phyloP scores from a whole-genome alignment of 2,113 vertebrate genomes.

The Oxyura jamaicensis region DNA sequence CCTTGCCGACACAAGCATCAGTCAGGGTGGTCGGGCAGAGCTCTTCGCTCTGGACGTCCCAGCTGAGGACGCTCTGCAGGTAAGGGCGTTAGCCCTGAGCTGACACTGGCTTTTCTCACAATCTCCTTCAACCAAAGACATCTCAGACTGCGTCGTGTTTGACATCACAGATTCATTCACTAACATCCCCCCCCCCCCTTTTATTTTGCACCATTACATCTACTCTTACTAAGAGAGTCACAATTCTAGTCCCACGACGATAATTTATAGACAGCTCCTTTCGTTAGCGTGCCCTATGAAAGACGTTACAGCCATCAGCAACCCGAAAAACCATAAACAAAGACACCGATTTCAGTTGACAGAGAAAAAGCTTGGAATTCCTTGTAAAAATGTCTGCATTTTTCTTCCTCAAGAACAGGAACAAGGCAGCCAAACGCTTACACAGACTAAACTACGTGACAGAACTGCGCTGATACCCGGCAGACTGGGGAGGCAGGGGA shows the following conservation, averaged over 20 bases:
- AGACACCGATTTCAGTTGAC: neutral
- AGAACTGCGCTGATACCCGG: no score
- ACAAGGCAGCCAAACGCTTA: no score
- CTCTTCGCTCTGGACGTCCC: neutral
- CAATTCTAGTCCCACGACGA: neutral
- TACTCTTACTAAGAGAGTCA: no score
- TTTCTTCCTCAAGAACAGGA: neutral
- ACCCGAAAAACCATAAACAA: neutral
- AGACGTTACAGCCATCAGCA: neutral
- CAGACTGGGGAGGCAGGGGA: no score
- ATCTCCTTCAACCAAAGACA: neutral
- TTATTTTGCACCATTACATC: neutral
- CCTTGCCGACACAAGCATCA: neutral
- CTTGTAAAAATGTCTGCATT: neutral
- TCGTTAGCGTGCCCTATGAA: neutral
- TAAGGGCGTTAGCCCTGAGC: no score
- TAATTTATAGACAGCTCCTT: neutral
- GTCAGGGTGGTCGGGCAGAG: neutral
- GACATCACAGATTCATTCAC: neutral
- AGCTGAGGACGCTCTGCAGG: neutral
- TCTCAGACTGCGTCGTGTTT: neutral
- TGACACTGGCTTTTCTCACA: neutral
- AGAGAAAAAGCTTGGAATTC: neutral
- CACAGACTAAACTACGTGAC: no score
- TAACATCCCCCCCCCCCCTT: neutral